Base-by-base conservation (phyloP, 2,888 invertebrate genomes). In the Gandaritis pyraliata region DNA sequence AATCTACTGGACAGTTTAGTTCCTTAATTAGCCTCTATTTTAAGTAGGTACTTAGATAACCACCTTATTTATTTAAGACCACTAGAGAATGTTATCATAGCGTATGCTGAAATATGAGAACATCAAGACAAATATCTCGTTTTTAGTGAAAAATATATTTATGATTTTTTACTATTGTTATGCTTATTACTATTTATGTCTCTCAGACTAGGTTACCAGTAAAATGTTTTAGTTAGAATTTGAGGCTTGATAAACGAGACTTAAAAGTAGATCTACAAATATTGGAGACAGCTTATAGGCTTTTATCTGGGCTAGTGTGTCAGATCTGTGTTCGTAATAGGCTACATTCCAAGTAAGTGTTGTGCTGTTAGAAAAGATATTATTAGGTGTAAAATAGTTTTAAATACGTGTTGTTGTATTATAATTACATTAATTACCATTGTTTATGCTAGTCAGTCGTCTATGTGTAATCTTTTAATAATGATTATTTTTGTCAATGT, bases 241-340 rank as follows among this genome's bases (percentile, higher is more conserved):
- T 16, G 45, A 39, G 52, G 57, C 52, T 56, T 48, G 41, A 38
- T 53, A 23, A 43, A 51, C 13, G 51, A 61, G 61, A 61, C 57
- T 61, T 49, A n/a, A n/a, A n/a, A 7, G 18, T 61, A 61, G 60
- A 15, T 58, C 51, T 47, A 53, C 36, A 57, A n/a, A 13, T 29
- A 45, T 43, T 43, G 45, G n/a, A 53, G 16, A n/a, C 4, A 47
- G 56, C 61, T 57, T 52, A 47, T 38, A 57, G 56, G 51, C 51
- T 51, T n/a, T 49, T 16, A 49, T 38, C 33, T 45, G 49, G 57
- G 57, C 58, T 45, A 53, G 29, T n/a, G 52, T 59, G 58, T 65
- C 60, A 67, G 65, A 65, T 64, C 61, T 64, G 68, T 70, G 64
- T 66, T 69, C 61, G 54, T 65, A 50, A 36, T 53, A 57, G 48